phyloP scores from a whole-genome alignment of 2,888 invertebrate genomes.

The Stictocephala bisonia region DNA sequence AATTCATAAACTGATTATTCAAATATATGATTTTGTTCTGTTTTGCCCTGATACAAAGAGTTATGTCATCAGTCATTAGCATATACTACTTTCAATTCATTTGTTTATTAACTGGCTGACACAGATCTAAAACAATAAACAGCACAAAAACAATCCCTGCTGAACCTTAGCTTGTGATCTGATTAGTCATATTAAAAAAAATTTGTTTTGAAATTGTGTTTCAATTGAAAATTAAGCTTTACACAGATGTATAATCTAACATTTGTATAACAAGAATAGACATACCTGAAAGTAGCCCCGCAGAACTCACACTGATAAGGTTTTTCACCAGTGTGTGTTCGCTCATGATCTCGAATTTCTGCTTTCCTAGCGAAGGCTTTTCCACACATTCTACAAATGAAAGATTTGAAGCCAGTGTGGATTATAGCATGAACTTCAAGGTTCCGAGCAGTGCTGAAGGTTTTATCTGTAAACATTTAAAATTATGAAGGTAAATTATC shows the following conservation, averaged over 20 bases:
- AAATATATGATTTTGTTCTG: too few species aligned
- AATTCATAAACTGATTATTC: too few species aligned
- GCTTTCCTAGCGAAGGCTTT: constrained; percentile 82
- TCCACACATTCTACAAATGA: constrained; percentile 75
- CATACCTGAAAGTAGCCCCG: constrained; percentile 74
- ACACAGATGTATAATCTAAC: neutral
- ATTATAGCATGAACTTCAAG: constrained; percentile 82
- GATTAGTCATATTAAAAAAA: neutral
- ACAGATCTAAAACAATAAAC: too few species aligned
- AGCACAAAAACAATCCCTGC: too few species aligned
- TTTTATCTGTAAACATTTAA: constrained; percentile 69
- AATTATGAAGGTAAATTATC: too few species aligned
- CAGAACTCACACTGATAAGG: constrained; percentile 84
- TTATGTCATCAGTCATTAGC: neutral
- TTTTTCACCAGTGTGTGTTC: constrained; percentile 84
- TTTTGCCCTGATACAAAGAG: too few species aligned
- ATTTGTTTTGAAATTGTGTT: too few species aligned
- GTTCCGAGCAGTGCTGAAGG: constrained; percentile 82
- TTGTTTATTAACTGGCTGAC: too few species aligned
- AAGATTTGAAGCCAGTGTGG: constrained; percentile 80
- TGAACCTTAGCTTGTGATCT: neutral
- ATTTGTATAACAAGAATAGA: neutral
- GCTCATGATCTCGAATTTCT: constrained; percentile 82
- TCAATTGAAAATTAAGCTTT: too few species aligned
- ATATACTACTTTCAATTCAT: neutral